Evolutionary conservation across 2,113 vertebrate genomes (phyloP), one percentile per base, ranked within the genome.

Genomic region (Otolemur garnettii): DNA sequence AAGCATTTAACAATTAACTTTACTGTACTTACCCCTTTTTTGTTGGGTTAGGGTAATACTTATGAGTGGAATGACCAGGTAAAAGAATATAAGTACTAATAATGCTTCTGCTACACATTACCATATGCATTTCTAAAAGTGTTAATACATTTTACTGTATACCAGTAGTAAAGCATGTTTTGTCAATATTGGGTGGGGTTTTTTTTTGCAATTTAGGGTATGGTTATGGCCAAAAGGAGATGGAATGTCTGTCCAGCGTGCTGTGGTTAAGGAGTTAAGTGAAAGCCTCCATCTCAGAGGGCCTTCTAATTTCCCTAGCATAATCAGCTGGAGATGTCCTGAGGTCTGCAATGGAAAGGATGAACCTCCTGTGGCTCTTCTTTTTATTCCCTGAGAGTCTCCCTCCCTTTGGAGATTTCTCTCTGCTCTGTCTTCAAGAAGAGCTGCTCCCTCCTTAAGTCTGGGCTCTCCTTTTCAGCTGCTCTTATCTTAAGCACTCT

Each of bases 21-120:
- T 87, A 30, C 86, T 81, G 33, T 69, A 7, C 22, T 15, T 59
- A 28, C 45, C 62, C 53, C 24, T 93, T 90, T 72, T 94, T 87
- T 72, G 66, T 77, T 90, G 30, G 53, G 68, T 94, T 93, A 53
- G 26, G 35, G 59, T 88, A 85, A 93, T 90, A 42, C 22, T 89
- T 91, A 57, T 83, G 55, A 75, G 21, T 90, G 79, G 45, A 96
- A 82, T 95, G 87, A 75, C 4, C n/a, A 87, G 7, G 8, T 94
- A 83, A 96, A 91, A 57, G 33, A 59, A 33, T 82, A 53, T 79
- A 42, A 82, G 72, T 92, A 72, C 10, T 68, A 86, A 74, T 13
- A 66, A 77, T 89, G 7, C 15, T 66, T 91, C 86, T 90, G 26
- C 12, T 95, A 72, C 30, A 45, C 59, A 66, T 79, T n/a, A 42